These are phyloP conservation scores for Oeneis ivallda DNA, from an alignment of 2,888 invertebrate species.

Conservation along the genomic window DNA sequence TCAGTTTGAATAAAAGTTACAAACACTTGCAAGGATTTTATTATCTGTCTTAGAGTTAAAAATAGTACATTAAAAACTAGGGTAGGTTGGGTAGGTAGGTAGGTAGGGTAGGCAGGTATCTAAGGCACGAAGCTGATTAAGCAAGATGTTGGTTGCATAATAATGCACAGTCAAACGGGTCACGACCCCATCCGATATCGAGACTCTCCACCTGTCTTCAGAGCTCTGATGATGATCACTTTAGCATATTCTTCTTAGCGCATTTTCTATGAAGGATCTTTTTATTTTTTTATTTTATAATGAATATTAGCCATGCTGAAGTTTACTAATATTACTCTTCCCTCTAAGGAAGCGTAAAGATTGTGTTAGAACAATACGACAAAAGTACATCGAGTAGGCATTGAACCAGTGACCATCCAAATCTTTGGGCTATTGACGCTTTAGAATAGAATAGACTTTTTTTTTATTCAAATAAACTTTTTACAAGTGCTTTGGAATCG, in stretches of 20 bases:
- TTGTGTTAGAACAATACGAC: no score
- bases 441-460: no score
- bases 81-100: not conserved
- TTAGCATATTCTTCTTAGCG: not conserved
- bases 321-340: no score
- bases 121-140: slow-evolving; percentile 14
- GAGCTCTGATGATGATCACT: slow-evolving; percentile 10
- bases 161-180: slow-evolving; percentile 35
- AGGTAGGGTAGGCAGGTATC: not conserved
- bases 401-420: no score
- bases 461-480: no score
- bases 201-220: slow-evolving; percentile 33
- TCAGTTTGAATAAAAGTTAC: no score
- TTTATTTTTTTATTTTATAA: no score
- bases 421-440: no score
- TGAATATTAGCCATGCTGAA: no score
- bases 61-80: slow-evolving; percentile 5
- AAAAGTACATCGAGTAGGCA: no score
- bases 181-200: slow-evolving; percentile 30
- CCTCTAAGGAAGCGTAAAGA: no score
- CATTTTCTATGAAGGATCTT: not conserved
- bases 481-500: no score
- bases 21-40: not conserved
- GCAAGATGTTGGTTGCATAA: slow-evolving; percentile 25
- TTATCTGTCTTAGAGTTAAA: not conserved